Conservation (phyloP, 2,888 invertebrate species). For the Tetropium fuscum region DNA sequence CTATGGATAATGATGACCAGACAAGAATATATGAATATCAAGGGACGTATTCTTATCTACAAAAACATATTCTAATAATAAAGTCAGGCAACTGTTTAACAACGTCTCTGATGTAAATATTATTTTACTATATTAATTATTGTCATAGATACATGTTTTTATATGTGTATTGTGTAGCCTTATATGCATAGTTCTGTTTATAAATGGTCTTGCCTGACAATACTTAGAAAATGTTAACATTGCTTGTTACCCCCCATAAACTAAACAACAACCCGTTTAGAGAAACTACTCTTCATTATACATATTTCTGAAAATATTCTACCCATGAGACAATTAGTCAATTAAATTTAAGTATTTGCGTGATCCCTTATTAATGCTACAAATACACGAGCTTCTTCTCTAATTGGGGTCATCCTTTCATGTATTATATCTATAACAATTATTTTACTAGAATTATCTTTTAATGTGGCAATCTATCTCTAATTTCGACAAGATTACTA, state of each 20-base stretch:
- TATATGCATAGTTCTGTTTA: too few species aligned
- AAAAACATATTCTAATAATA: too few species aligned
- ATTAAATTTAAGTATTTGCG: constrained; percentile 18
- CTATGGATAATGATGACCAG: too few species aligned
- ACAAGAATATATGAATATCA: too few species aligned
- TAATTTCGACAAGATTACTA: too few species aligned
- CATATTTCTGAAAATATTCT: constrained; percentile 12
- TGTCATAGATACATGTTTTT: too few species aligned
- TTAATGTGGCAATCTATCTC: neutral
- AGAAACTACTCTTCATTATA: constrained; percentile 14
- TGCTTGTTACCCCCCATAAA: neutral
- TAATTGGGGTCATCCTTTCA: constrained; percentile 18
- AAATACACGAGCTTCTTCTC: constrained; percentile 17
- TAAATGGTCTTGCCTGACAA: neutral
- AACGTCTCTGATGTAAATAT: too few species aligned
- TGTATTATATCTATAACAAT: constrained; percentile 12
- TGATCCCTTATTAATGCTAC: constrained; percentile 16
- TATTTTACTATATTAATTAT: too few species aligned
- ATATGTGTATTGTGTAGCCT: too few species aligned
- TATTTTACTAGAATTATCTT: neutral
- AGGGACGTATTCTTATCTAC: too few species aligned
- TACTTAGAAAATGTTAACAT: neutral
- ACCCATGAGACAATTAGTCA: constrained; percentile 20
- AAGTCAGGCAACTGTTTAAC: too few species aligned
- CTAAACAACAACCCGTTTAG: constrained; percentile 13